These are phyloP conservation scores for Salvelinus alpinus DNA, from an alignment of 2,113 vertebrate species.

Conservation along the genomic window DNA sequence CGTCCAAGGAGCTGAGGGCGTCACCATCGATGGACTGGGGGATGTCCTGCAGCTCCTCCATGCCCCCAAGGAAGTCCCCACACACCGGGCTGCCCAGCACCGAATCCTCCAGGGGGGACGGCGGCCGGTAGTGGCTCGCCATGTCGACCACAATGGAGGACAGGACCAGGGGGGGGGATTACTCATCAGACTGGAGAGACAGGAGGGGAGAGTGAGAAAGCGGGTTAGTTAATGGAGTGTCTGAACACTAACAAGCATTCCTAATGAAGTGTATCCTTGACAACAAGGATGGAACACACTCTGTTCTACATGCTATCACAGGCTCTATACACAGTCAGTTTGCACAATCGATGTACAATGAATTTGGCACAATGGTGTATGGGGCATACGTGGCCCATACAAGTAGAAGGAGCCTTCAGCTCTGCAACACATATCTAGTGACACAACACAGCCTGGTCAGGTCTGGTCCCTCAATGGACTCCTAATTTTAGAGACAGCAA, in stretches of 20 bases:
- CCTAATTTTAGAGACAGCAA: conserved; percentile 40
- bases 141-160: conserved; percentile 82
- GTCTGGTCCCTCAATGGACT: neutral
- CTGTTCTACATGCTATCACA: too few relatives aligned
- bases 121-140: conserved; percentile 75
- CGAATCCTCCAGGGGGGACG: conserved; percentile 81
- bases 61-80: conserved; percentile 79
- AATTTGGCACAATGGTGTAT: neutral
- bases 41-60: conserved; percentile 84
- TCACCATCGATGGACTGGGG: conserved; percentile 82
- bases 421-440: conserved; percentile 35
- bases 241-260: neutral
- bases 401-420: conserved; percentile 15
- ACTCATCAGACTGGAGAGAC: conserved; percentile 56
- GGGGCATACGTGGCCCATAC: conserved; percentile 8
- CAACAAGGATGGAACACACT: too few relatives aligned
- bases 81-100: conserved; percentile 85
- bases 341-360: neutral
- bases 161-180: conserved; percentile 33
- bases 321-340: too few relatives aligned
- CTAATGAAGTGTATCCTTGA: too few relatives aligned
- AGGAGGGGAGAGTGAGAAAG: conserved; percentile 12
- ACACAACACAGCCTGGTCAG: conserved; percentile 44
- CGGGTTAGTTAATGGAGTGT: conserved; percentile 1
- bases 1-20: conserved; percentile 77